These are phyloP conservation scores for Todus mexicanus DNA, from an alignment of 2,797 vertebrate genomes.

Conservation along the genomic window DNA sequence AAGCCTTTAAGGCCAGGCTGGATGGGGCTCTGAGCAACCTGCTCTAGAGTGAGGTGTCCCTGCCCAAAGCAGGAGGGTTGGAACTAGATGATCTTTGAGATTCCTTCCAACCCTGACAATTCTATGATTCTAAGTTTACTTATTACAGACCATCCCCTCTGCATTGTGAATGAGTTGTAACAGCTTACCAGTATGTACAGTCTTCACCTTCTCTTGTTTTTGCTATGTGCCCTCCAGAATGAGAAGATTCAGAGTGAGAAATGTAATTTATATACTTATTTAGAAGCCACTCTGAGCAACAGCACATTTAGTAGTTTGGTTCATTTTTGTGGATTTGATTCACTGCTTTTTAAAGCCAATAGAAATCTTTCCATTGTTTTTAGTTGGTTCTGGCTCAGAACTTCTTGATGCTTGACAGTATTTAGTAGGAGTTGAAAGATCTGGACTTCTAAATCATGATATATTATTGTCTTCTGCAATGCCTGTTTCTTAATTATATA, in stretches of 20 bases:
- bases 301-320: background rate
- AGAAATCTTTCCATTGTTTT: conserved; percentile 58
- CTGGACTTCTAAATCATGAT: conserved; percentile 50
- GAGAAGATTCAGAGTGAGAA: background rate
- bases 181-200: background rate
- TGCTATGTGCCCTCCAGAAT: background rate
- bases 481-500: conserved; percentile 22
- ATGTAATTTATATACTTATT: conserved; percentile 18
- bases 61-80: too few relatives aligned
- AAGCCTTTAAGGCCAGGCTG: too few relatives aligned
- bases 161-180: background rate
- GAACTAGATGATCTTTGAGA: too few relatives aligned
- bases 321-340: conserved; percentile 45
- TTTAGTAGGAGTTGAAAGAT: conserved; percentile 59
- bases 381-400: conserved; percentile 46
- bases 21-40: too few relatives aligned
- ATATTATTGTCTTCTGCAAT: conserved; percentile 2
- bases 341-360: conserved; percentile 34
- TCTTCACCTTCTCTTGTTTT: background rate
- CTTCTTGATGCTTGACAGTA: conserved; percentile 18
- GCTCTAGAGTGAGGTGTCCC: too few relatives aligned
- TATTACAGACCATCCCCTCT: rapidly evolving
- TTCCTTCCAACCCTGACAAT: too few relatives aligned
- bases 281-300: conserved; percentile 6
- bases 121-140: too few relatives aligned